Evolutionary conservation across 2,113 vertebrate species (phyloP).

Genomic region (Myiagra hebetior): DNA sequence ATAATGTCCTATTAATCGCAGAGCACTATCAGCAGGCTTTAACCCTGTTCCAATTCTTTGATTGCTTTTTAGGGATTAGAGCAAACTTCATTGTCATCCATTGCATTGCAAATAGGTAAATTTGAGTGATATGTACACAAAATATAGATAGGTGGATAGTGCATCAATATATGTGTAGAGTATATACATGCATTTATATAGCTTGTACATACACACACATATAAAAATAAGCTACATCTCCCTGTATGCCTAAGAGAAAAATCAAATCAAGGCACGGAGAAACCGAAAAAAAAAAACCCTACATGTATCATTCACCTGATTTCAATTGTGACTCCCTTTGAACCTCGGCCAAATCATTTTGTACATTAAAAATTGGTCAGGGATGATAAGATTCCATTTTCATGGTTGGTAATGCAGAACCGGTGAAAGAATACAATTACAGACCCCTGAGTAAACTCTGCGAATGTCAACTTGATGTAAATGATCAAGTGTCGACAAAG

Average conservation of each 20-base stretch:
- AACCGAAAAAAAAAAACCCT: slow-evolving; percentile 80
- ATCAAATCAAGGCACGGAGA: slow-evolving; percentile 80
- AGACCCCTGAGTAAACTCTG: slow-evolving; percentile 99
- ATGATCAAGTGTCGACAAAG: slow-evolving; percentile 93
- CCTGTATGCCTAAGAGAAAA: slow-evolving; percentile 64
- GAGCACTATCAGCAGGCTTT: slow-evolving; percentile 59
- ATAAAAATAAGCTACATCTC: slow-evolving; percentile 66
- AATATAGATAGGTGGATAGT: background rate
- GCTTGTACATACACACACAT: slow-evolving; percentile 35
- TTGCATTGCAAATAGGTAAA: slow-evolving; percentile 76
- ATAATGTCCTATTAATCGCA: slow-evolving; percentile 74
- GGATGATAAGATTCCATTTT: slow-evolving; percentile 99
- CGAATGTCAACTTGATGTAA: slow-evolving; percentile 99
- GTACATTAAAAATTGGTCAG: slow-evolving; percentile 99
- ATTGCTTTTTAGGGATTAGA: slow-evolving; percentile 81
- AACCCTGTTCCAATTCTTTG: slow-evolving; percentile 69
- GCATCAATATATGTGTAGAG: background rate
- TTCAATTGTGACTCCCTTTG: slow-evolving; percentile 98
- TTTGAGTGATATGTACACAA: slow-evolving; percentile 74
- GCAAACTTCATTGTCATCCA: slow-evolving; percentile 78
- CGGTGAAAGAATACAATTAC: slow-evolving; percentile 99
- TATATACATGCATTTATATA: slow-evolving; percentile 63
- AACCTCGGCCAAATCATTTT: slow-evolving; percentile 99
- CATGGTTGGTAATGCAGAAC: slow-evolving; percentile 99
- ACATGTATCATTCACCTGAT: slow-evolving; percentile 99